A percentile compares a stretch with the other conserved stretches of the same genome.
Conservation (phyloP, 2,797 vertebrate genomes). For the Sparus aurata region DNA sequence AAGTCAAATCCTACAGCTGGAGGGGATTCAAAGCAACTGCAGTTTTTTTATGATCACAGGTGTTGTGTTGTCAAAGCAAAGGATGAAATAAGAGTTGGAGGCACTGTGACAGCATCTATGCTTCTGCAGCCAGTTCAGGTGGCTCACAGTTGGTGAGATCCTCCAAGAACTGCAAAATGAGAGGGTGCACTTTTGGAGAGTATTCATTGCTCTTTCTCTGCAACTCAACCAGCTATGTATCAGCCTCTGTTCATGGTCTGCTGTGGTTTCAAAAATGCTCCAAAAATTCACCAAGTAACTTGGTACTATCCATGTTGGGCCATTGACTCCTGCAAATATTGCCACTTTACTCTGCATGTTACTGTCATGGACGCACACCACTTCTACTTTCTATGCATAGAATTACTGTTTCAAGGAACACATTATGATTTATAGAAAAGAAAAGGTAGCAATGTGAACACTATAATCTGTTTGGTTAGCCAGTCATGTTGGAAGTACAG, state of each 20-base stretch:
- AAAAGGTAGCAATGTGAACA: not conserved
- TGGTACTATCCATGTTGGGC: not conserved
- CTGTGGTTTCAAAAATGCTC: slow-evolving; percentile 4
- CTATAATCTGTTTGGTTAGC: not conserved
- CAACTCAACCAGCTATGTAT: not conserved
- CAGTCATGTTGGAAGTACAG: not conserved
- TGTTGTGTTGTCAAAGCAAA: slow-evolving; percentile 29
- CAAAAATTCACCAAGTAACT: not conserved
- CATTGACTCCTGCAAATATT: not conserved
- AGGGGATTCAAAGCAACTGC: slow-evolving; percentile 7
- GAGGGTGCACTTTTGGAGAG: not conserved
- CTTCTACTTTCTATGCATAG: not conserved
- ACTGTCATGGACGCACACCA: not conserved
- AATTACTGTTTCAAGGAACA: not conserved
- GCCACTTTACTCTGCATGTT: not conserved
- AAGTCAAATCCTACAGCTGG: not conserved
- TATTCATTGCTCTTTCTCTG: not conserved
- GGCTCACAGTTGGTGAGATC: slow-evolving; percentile 15
- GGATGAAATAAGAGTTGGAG: not conserved
- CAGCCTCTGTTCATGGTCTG: not conserved
- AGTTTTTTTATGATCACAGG: slow-evolving; percentile 20
- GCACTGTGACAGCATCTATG: not conserved
- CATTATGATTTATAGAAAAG: not conserved
- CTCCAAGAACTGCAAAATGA: not conserved
- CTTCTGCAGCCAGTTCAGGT: slow-evolving; percentile 10